Percentiles rank a stretch among this genome's conserved stretches.
These are phyloP conservation scores for Dendroctonus valens DNA, from an alignment of 1,140 invertebrate species.

Conservation along the genomic window DNA sequence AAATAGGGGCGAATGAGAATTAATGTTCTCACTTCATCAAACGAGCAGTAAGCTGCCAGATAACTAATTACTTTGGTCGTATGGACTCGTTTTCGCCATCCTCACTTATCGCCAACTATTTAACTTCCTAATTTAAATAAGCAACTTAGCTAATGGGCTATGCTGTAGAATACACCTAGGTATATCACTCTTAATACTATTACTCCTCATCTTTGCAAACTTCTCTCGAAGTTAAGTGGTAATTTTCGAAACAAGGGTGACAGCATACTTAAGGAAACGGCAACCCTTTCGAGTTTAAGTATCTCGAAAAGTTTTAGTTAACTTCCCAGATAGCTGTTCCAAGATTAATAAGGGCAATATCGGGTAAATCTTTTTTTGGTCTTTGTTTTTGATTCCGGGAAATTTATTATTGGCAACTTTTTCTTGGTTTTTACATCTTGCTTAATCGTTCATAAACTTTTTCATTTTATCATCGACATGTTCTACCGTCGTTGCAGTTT, in stretches of 20 bases:
- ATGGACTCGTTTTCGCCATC: not conserved
- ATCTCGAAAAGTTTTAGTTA: not conserved
- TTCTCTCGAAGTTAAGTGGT: not conserved
- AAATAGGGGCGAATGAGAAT: too few species aligned
- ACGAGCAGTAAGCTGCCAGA: not conserved
- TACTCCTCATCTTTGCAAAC: not conserved
- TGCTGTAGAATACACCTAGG: too few species aligned
- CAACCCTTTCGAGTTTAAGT: not conserved
- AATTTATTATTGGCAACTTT: too few species aligned
- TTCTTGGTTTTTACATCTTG: too few species aligned
- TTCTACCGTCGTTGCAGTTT: too few species aligned
- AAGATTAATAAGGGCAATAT: too few species aligned
- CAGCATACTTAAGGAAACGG: not conserved
- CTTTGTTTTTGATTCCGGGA: too few species aligned
- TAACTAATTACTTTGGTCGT: not conserved
- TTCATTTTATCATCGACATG: too few species aligned
- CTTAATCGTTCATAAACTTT: too few species aligned
- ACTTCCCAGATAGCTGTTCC: too few species aligned
- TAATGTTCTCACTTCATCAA: not conserved
- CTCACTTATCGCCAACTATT: not conserved
- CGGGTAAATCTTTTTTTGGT: too few species aligned
- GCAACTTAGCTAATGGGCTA: not conserved
- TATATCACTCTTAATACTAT: not conserved
- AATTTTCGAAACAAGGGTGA: conserved; percentile 1
- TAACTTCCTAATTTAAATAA: not conserved